Percentiles rank a stretch among this genome's conserved stretches.
These are phyloP conservation scores for Spisula solida DNA, from an alignment of 2,888 invertebrate species.

Conservation along the genomic window DNA sequence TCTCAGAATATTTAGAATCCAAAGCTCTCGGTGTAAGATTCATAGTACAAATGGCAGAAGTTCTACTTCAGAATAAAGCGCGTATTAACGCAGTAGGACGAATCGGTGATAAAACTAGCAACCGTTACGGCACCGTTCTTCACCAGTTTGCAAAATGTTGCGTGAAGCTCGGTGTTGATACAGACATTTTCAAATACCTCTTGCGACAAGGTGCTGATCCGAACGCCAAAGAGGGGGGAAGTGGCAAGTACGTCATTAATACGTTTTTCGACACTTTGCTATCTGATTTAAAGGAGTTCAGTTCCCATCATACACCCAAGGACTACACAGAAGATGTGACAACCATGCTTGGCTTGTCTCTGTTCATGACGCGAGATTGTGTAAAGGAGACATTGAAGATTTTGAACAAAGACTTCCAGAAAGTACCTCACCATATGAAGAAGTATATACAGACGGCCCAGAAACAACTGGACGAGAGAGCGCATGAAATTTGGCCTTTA, in stretches of 20 bases:
- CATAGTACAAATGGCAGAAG: slow-evolving; percentile 74
- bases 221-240: slow-evolving; percentile 68
- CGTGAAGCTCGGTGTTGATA: slow-evolving; percentile 76
- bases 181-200: slow-evolving; percentile 75
- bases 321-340: slow-evolving; percentile 69
- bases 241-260: slow-evolving; percentile 76
- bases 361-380: slow-evolving; percentile 69
- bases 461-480: slow-evolving; percentile 56
- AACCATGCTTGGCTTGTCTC: slow-evolving; percentile 69
- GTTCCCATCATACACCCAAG: slow-evolving; percentile 55
- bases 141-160: slow-evolving; percentile 79
- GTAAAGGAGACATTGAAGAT: slow-evolving; percentile 67
- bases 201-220: slow-evolving; percentile 80
- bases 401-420: slow-evolving; percentile 64
- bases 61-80: slow-evolving; percentile 67
- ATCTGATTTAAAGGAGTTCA: slow-evolving; percentile 63
- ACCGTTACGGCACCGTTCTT: slow-evolving; percentile 73
- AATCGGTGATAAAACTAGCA: slow-evolving; percentile 70
- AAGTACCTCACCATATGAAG: slow-evolving; percentile 67
- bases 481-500: slow-evolving; percentile 70
- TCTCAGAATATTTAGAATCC: slow-evolving; percentile 74
- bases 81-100: slow-evolving; percentile 67
- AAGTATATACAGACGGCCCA: slow-evolving; percentile 68
- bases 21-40: slow-evolving; percentile 72
- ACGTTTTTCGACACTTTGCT: slow-evolving; percentile 74